Percentiles rank a stretch among this genome's conserved stretches.
These are phyloP conservation scores for Copsychus sechellarum DNA, from an alignment of 2,113 vertebrate genomes.

Conservation along the genomic window DNA sequence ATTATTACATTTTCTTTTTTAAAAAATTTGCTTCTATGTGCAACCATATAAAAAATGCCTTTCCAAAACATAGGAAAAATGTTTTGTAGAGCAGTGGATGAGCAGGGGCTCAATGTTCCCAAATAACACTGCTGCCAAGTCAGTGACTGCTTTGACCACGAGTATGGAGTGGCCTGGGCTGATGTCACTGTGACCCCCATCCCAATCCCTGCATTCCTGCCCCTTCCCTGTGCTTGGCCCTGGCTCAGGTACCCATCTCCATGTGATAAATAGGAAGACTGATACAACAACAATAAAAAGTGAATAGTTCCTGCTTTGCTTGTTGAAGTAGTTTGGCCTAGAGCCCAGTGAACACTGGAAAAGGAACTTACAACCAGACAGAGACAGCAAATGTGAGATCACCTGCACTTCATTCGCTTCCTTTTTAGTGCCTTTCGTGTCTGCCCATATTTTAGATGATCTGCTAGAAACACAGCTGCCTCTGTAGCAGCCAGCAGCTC, in stretches of 20 bases:
- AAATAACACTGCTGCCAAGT: not conserved
- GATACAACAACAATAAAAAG: not conserved
- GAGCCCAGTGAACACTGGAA: not conserved
- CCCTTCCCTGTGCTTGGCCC: not conserved
- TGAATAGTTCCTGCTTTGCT: not conserved
- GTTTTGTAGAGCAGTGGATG: not conserved
- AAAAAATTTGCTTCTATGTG: not conserved
- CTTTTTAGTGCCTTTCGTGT: not conserved
- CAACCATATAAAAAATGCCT: not conserved
- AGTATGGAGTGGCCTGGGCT: not conserved
- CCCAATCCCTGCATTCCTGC: not conserved
- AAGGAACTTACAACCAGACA: not conserved
- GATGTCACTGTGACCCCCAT: not conserved
- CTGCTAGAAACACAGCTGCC: not conserved
- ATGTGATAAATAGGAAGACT: not conserved
- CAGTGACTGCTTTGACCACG: not conserved
- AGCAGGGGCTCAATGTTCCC: not conserved
- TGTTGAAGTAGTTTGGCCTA: not conserved
- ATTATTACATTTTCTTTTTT: not conserved
- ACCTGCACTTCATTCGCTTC: not conserved
- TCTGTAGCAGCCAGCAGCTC: slow-evolving; percentile 20
- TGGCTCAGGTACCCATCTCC: not conserved
- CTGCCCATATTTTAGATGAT: not conserved
- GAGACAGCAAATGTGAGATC: not conserved
- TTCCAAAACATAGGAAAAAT: not conserved